Percentiles rank a stretch among this genome's conserved stretches.
Evolutionary conservation across 2,888 invertebrate genomes (phyloP).

Genomic region (Stenoptilia bipunctidactyla): DNA sequence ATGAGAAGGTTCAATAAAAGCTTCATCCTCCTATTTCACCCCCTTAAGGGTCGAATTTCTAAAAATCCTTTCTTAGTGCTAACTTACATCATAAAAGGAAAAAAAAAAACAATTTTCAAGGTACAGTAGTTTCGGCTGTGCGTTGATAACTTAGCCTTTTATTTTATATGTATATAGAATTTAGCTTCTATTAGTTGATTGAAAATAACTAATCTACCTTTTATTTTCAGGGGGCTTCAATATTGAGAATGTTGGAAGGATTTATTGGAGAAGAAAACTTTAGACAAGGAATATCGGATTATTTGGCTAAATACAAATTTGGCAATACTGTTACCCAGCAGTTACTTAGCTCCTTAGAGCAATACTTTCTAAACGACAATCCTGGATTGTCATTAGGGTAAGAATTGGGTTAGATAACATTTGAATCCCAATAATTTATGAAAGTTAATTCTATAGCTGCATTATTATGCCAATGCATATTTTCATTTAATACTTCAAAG

Average conservation of each 20-base stretch:
- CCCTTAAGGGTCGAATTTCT: no score
- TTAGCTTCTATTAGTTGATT: not conserved
- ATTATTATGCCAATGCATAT: no score
- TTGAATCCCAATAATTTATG: no score
- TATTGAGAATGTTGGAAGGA: slow-evolving; percentile 90
- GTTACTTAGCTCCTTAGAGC: slow-evolving; percentile 66
- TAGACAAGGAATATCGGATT: slow-evolving; percentile 78
- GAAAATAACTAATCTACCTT: not conserved
- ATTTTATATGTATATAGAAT: not conserved
- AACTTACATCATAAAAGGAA: no score
- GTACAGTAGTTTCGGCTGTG: no score
- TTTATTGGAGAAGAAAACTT: slow-evolving; percentile 82
- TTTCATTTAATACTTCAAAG: no score
- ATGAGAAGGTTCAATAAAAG: no score
- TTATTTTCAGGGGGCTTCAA: slow-evolving; percentile 78
- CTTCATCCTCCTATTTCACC: no score
- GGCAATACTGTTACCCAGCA: slow-evolving; percentile 86
- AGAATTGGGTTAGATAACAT: slow-evolving; percentile 14
- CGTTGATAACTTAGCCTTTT: not conserved
- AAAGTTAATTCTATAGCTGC: no score
- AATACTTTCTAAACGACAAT: slow-evolving; percentile 54
- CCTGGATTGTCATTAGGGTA: slow-evolving; percentile 64
- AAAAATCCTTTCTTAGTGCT: no score
- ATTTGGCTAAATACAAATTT: slow-evolving; percentile 78
- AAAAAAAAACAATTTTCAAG: no score